Conservation (phyloP, 23 tunicate species). For the Aplidium turbinatum region DNA sequence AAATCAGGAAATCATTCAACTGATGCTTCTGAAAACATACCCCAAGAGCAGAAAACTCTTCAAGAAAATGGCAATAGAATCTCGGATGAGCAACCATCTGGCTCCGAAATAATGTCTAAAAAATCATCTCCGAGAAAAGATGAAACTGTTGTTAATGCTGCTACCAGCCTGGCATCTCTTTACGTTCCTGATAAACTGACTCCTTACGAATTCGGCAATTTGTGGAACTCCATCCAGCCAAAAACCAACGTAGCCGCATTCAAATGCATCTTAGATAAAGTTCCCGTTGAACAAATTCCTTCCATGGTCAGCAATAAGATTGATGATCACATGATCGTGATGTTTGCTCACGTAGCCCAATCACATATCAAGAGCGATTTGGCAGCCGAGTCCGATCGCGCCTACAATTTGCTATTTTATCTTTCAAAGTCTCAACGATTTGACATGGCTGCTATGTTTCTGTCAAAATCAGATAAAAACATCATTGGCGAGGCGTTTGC, state of each 20-base stretch:
- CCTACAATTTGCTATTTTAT: conserved; percentile 39
- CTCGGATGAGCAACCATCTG: conserved; percentile 5
- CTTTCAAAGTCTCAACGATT: conserved; percentile 67
- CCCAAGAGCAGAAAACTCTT: neutral
- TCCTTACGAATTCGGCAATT: conserved; percentile 81
- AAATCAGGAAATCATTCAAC: neutral
- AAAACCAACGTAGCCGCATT: conserved; percentile 58
- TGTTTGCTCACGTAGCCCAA: conserved; percentile 53
- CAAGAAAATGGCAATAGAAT: neutral
- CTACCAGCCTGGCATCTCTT: neutral
- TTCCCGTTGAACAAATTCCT: conserved; percentile 34
- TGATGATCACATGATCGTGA: conserved; percentile 67
- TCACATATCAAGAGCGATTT: conserved; percentile 8
- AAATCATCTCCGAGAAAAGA: neutral
- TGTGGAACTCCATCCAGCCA: conserved; percentile 70
- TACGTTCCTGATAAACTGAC: conserved; percentile 31
- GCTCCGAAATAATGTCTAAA: too few relatives aligned
- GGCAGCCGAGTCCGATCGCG: conserved; percentile 29
- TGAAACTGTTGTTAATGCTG: neutral
- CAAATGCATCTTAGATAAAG: conserved; percentile 53
- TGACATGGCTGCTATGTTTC: conserved; percentile 81
- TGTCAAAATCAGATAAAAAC: conserved; percentile 39
- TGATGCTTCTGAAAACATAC: neutral
- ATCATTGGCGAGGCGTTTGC: conserved; percentile 33
- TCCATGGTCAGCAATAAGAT: conserved; percentile 79